These are phyloP conservation scores for Tapirus indicus DNA, from an alignment of 2,797 vertebrate species.

Conservation along the genomic window DNA sequence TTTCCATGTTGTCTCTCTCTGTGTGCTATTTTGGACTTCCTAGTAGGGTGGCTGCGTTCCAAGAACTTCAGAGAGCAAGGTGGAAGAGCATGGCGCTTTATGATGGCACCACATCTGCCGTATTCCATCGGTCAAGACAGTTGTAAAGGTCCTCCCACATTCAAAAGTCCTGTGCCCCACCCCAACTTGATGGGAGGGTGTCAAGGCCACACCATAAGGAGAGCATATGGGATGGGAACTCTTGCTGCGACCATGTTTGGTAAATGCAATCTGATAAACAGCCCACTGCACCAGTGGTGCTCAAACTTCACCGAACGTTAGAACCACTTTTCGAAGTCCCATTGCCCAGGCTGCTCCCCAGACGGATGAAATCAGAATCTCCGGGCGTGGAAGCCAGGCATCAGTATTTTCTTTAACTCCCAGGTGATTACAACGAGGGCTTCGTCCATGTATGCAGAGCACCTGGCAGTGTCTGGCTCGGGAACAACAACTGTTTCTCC, in stretches of 20 bases:
- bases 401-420: background rate
- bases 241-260: background rate
- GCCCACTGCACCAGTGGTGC: too few species aligned
- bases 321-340: background rate
- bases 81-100: background rate
- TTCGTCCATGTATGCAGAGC: background rate
- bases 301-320: background rate
- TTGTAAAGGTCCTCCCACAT: rapidly evolving
- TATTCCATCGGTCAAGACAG: background rate
- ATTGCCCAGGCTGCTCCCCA: background rate
- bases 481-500: background rate
- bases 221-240: background rate
- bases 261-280: background rate
- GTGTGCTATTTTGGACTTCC: background rate
- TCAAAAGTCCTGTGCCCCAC: background rate
- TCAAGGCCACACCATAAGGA: background rate
- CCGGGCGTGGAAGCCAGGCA: background rate
- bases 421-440: rapidly evolving
- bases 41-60: background rate
- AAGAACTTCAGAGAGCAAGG: background rate
- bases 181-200: background rate
- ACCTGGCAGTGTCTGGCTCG: background rate
- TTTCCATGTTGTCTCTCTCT: background rate
- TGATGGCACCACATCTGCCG: background rate
- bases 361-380: background rate